Percentiles rank a stretch among this genome's conserved stretches.
Conservation (phyloP, 2,797 vertebrate genomes). For the Xenops minutus region DNA sequence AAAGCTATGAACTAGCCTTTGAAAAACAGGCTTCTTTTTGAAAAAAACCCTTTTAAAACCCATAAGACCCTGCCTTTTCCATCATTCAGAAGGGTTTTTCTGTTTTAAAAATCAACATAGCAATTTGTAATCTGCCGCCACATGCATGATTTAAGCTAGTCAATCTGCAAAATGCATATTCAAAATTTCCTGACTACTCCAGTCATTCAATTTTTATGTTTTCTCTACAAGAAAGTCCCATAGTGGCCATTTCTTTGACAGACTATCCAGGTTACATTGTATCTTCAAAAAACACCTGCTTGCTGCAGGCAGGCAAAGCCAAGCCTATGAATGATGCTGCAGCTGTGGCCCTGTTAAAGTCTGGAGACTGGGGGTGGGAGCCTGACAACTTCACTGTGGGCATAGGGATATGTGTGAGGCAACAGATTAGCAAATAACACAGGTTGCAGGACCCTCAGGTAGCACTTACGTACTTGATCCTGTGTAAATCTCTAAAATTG, state of each 20-base stretch:
- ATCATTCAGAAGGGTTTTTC: not conserved
- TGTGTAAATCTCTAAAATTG: not conserved
- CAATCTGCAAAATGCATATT: not conserved
- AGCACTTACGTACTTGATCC: not conserved
- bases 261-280: not conserved
- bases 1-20: not conserved
- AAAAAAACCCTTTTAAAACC: not conserved
- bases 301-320: not conserved
- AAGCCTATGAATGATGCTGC: not conserved
- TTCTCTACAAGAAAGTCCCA: not conserved
- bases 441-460: not conserved
- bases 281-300: conserved; percentile 23
- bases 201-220: not conserved
- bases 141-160: not conserved
- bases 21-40: not conserved
- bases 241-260: not conserved
- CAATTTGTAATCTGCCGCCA: not conserved
- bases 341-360: not conserved
- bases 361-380: not conserved
- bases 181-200: not conserved
- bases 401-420: accelerated
- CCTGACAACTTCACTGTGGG: accelerated
- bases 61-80: not conserved
- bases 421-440: not conserved
- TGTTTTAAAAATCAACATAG: not conserved